These are phyloP conservation scores for Neofelis nebulosa DNA, from an alignment of 2,113 vertebrate species.

Conservation along the genomic window DNA sequence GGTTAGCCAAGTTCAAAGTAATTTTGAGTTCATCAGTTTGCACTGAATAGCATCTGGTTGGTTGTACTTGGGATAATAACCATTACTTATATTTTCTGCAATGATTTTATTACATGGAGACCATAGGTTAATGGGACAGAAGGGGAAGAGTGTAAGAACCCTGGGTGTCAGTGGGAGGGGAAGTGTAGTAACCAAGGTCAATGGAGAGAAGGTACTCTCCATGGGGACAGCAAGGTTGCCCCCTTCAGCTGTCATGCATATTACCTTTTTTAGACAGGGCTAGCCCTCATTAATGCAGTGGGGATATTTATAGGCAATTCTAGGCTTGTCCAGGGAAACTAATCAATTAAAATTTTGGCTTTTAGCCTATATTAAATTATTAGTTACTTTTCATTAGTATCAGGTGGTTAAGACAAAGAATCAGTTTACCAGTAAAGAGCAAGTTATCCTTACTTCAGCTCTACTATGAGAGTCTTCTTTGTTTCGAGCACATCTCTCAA, in stretches of 20 bases:
- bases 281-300: not conserved
- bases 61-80: not conserved
- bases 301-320: not conserved
- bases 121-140: not conserved
- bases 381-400: conserved; percentile 38
- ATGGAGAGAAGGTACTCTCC: not conserved
- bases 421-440: not conserved
- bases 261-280: not conserved
- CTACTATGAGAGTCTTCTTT: not conserved
- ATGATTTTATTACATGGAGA: conserved; percentile 23
- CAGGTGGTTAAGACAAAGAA: not conserved
- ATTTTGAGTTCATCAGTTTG: conserved; percentile 11
- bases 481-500: not conserved
- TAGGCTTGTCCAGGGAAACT: not conserved
- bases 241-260: not conserved
- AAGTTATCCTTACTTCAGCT: not conserved
- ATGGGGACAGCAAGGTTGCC: not conserved
- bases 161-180: not conserved
- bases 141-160: not conserved
- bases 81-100: not conserved
- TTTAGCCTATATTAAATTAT: not conserved
- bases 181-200: not conserved
- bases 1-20: not conserved
- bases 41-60: not conserved
- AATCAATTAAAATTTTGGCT: not conserved